phyloP scores from a whole-genome alignment of 2,888 invertebrate species.

The Geotrupes spiniger region DNA sequence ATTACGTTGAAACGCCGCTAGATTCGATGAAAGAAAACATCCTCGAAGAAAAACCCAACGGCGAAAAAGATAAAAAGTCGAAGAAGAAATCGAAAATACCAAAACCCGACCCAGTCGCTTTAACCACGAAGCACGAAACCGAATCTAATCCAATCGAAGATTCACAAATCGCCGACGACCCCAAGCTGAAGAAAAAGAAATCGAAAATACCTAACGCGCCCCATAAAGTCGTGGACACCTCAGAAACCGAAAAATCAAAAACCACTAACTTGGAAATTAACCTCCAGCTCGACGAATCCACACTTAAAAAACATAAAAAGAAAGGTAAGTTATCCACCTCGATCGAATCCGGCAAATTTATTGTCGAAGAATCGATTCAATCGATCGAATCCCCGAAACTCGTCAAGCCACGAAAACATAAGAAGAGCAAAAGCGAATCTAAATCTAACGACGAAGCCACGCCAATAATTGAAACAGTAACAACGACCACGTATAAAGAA shows the following conservation, averaged over 20 bases:
- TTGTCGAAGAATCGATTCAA: too few species aligned
- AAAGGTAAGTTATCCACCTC: too few species aligned
- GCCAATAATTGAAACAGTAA: constrained; percentile 4
- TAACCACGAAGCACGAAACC: not conserved
- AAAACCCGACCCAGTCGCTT: constrained; percentile 6
- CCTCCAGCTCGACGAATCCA: too few species aligned
- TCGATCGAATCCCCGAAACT: too few species aligned
- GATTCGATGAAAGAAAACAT: constrained; percentile 4
- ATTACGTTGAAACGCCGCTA: constrained; percentile 7
- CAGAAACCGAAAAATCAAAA: too few species aligned
- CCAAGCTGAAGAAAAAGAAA: constrained; percentile 13
- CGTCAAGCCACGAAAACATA: not conserved
- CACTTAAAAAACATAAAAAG: too few species aligned
- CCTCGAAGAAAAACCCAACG: not conserved
- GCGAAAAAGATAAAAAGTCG: constrained; percentile 8
- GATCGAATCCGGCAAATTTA: too few species aligned
- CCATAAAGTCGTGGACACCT: too few species aligned
- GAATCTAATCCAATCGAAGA: too few species aligned
- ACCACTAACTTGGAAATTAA: too few species aligned
- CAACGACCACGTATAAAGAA: constrained; percentile 2
- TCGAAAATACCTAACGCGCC: too few species aligned
- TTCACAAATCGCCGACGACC: too few species aligned
- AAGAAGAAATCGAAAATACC: constrained; percentile 19
- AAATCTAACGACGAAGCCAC: not conserved
- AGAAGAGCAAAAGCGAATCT: not conserved